Percentiles rank a stretch among this genome's conserved stretches.
Conservation (phyloP, 2,797 vertebrate species). For the Falco concolor region DNA sequence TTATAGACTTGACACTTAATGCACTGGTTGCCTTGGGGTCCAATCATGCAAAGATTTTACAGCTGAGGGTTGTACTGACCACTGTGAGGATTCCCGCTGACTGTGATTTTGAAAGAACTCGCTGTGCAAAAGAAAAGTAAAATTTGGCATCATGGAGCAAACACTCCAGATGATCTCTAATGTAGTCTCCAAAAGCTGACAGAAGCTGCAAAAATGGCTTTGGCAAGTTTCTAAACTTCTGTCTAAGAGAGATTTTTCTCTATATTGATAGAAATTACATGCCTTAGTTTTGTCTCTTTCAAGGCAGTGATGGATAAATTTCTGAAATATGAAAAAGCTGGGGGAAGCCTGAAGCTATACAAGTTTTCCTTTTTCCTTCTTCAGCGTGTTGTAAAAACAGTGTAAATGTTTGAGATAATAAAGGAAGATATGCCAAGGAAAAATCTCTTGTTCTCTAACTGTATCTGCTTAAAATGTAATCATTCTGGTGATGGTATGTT, state of each 20-base stretch:
- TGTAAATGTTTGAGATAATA: constrained; percentile 58
- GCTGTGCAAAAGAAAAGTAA: not conserved
- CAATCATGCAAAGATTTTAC: not conserved
- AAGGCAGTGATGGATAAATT: constrained; percentile 52
- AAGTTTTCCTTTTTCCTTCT: constrained; percentile 39
- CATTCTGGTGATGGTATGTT: not conserved
- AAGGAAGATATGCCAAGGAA: constrained; percentile 41
- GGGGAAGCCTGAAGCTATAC: constrained; percentile 39
- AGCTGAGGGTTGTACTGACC: not conserved
- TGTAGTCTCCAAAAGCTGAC: constrained; percentile 41
- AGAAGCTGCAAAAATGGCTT: constrained; percentile 60
- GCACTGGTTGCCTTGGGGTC: not conserved
- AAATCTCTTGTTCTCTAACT: constrained; percentile 18
- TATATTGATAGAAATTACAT: constrained; percentile 47
- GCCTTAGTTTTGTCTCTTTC: constrained; percentile 56
- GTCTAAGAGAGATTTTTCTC: constrained; percentile 34
- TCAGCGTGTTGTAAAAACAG: constrained; percentile 45
- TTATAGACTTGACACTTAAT: not conserved
- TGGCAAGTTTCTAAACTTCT: constrained; percentile 58
- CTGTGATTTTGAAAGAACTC: constrained; percentile 7
- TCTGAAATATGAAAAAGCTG: constrained; percentile 37
- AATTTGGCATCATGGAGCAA: constrained; percentile 26
- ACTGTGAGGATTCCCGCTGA: not conserved
- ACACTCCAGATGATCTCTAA: constrained; percentile 56
- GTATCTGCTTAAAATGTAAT: not conserved